Evolutionary conservation across 2,888 invertebrate genomes (phyloP).

Genomic region (Chrysolina americana): DNA sequence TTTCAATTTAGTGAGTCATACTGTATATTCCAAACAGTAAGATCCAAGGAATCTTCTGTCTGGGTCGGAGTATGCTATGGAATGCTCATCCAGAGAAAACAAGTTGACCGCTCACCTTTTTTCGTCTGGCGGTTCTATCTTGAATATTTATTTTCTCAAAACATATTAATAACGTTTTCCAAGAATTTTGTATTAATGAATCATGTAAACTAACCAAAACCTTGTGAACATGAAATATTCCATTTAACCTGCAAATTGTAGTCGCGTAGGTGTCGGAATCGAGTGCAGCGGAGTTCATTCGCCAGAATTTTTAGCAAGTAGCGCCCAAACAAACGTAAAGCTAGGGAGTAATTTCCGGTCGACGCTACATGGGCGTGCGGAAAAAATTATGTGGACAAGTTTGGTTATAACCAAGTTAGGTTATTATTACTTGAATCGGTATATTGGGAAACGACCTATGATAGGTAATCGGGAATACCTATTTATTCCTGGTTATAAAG

Average conservation of each 20-base stretch:
- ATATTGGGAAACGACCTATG: too few relatives aligned
- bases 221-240: slow-evolving; percentile 17
- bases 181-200: neutral
- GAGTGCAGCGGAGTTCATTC: slow-evolving; percentile 48
- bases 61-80: too few relatives aligned
- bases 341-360: slow-evolving; percentile 48
- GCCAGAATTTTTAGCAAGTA: slow-evolving; percentile 51
- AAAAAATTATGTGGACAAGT: neutral
- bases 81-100: neutral
- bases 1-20: too few relatives aligned
- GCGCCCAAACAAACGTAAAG: slow-evolving; percentile 48
- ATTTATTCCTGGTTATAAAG: too few relatives aligned
- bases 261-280: slow-evolving; percentile 39
- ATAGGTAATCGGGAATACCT: too few relatives aligned
- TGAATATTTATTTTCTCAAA: neutral
- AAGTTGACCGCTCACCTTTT: neutral
- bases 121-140: neutral
- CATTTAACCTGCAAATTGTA: slow-evolving; percentile 27
- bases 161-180: slow-evolving; percentile 8
- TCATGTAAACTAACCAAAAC: slow-evolving; percentile 17
- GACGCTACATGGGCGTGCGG: slow-evolving; percentile 38
- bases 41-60: too few relatives aligned
- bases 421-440: too few relatives aligned
- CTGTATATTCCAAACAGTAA: too few relatives aligned
- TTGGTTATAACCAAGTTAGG: too few relatives aligned